Base-by-base conservation (phyloP, 1,140 invertebrate genomes). In the Cotesia typhae region DNA sequence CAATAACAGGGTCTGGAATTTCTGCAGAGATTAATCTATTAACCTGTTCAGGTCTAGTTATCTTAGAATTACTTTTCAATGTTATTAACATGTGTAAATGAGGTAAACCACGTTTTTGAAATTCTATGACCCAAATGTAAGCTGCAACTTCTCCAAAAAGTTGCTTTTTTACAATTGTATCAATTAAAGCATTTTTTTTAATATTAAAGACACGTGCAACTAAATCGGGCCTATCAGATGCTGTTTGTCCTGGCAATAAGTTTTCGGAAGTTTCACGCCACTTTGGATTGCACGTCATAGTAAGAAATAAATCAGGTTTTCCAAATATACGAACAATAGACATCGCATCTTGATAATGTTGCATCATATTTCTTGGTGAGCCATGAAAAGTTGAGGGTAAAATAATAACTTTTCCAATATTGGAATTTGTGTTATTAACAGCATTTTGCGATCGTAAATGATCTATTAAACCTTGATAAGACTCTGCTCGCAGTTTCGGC, bases 301-400 rank as follows among this genome's bases (percentile, higher is more conserved):
- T 60, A 28, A 60, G 4, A 35, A 60, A 60, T 7, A 60, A 7
- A 60, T 84, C 76, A 75, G 87, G 82, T 83, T 90, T 85, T 70
- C 84, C 83, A 74, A 81, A 85, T 70, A 80, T 67, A 60, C 82
- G 70, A 12, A 88, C 87, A 73, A 86, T 87, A 12, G 84, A 38
- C 17, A 66, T 66, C 6, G 36, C 2, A 66, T 66, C 38, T 66
- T 41, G 38, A 7, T 51, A 66, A 73, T 20, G n/a, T 17, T 66
- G 64, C 10, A 41, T 51, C 64, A 66, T 41, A 4, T 3, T 51
- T 14, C 64, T 38, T 28, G 64, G 41, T 51, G 64, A 66, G 7
- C 12, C 41, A 47, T n/a, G 37, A 41, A 64, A 64, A 9, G 61
- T n/a, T 64, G 61, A 37, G 5, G 61, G 61, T 4, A 64, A 17